Conservation (phyloP, 2,113 vertebrate species). For the Tauraco erythrolophus region DNA sequence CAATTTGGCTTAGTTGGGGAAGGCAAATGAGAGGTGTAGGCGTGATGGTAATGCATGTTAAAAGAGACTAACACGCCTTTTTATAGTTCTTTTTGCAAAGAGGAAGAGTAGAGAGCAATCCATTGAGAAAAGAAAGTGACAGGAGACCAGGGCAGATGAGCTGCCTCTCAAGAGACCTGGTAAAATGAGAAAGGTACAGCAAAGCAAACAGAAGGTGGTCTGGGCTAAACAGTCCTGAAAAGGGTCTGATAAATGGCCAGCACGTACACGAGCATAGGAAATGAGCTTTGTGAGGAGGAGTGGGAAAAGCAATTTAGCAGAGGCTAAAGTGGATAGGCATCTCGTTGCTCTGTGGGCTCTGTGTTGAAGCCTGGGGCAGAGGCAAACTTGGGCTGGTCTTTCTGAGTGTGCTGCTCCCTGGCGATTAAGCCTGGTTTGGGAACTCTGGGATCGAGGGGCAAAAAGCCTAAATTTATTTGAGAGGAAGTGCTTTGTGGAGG, state of each 20-base stretch:
- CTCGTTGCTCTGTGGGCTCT: accelerated
- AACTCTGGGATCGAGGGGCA: background rate
- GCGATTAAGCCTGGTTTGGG: background rate
- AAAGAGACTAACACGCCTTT: background rate
- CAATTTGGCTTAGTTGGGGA: background rate
- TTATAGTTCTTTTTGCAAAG: background rate
- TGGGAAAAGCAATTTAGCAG: background rate
- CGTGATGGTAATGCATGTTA: background rate
- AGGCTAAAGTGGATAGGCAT: background rate
- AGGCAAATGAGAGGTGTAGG: background rate
- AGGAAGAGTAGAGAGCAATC: background rate
- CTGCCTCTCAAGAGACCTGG: background rate
- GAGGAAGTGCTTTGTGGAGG: background rate
- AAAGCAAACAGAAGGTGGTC: background rate
- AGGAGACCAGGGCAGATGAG: background rate
- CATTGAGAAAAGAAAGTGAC: background rate
- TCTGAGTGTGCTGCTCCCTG: background rate
- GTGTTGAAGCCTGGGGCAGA: background rate
- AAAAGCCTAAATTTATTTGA: background rate
- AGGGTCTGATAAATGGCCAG: background rate
- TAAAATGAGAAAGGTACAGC: background rate
- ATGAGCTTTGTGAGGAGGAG: background rate
- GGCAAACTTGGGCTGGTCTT: background rate
- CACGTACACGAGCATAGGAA: background rate
- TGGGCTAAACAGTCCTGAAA: background rate